Conservation (phyloP, 2,113 vertebrate species). For the Cynopterus brachyotis region DNA sequence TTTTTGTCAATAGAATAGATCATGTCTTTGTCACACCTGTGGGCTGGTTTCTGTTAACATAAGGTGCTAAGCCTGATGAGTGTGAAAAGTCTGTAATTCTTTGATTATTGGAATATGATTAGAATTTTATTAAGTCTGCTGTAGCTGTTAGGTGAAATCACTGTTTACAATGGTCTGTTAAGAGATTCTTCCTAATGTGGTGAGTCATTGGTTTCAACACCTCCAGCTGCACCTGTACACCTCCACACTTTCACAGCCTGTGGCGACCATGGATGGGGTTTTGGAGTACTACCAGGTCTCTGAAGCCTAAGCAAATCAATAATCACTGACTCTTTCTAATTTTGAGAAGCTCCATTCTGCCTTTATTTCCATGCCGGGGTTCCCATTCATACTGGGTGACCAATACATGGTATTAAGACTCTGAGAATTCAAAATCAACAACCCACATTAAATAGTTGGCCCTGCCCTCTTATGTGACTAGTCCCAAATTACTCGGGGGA, state of each 20-base stretch:
- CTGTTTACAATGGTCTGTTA: neutral
- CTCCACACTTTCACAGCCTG: neutral
- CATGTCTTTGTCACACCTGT: neutral
- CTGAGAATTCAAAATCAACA: neutral
- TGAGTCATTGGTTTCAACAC: neutral
- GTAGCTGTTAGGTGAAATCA: neutral
- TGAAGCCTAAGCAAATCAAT: neutral
- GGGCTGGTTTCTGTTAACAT: neutral
- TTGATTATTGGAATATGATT: neutral
- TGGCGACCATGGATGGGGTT: neutral
- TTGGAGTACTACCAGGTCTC: neutral
- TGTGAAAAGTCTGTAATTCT: neutral
- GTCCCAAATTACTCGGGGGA: neutral
- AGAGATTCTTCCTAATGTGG: neutral
- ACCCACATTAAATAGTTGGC: neutral
- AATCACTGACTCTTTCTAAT: neutral
- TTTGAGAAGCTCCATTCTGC: neutral
- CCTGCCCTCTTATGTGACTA: neutral
- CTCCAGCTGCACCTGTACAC: neutral
- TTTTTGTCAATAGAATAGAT: neutral
- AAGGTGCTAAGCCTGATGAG: neutral
- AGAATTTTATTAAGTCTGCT: neutral
- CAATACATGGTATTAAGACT: neutral
- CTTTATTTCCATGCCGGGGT: neutral
- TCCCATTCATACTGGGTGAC: accelerated